A percentile compares a stretch with the other conserved stretches of the same genome.
Conservation (phyloP, 2,113 vertebrate genomes). For the Haemorhous mexicanus region DNA sequence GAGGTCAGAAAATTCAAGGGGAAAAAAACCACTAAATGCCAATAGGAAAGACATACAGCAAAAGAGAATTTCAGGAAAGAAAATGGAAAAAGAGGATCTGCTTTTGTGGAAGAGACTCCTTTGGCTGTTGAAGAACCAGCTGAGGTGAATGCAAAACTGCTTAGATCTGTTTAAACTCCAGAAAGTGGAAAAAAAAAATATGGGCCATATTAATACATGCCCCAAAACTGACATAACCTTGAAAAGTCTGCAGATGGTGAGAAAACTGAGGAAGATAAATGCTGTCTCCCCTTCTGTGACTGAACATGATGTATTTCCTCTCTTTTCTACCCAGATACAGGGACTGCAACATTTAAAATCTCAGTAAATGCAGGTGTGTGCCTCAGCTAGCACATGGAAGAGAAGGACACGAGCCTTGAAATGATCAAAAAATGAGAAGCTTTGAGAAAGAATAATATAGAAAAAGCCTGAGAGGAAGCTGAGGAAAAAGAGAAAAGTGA, state of each 20-base stretch:
- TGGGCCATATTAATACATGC: background rate
- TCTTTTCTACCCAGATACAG: background rate
- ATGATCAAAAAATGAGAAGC: background rate
- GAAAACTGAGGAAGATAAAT: background rate
- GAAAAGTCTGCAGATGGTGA: background rate
- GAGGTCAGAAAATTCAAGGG: background rate
- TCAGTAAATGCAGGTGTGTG: background rate
- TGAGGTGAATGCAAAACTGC: background rate
- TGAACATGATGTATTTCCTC: background rate
- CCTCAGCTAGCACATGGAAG: background rate
- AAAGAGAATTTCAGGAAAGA: background rate
- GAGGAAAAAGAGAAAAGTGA: background rate
- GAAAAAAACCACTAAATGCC: background rate
- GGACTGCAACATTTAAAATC: background rate
- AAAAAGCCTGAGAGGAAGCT: background rate
- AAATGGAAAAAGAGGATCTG: background rate
- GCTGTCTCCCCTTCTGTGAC: background rate
- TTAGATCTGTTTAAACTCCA: background rate
- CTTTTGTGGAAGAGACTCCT: background rate
- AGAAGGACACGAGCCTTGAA: background rate
- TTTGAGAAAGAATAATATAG: background rate
- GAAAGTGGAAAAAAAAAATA: background rate
- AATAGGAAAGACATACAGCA: background rate
- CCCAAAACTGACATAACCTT: background rate
- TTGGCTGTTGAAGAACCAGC: background rate